Evolutionary conservation across 2,797 vertebrate species (phyloP).

Genomic region (Catostomus latipinnis): DNA sequence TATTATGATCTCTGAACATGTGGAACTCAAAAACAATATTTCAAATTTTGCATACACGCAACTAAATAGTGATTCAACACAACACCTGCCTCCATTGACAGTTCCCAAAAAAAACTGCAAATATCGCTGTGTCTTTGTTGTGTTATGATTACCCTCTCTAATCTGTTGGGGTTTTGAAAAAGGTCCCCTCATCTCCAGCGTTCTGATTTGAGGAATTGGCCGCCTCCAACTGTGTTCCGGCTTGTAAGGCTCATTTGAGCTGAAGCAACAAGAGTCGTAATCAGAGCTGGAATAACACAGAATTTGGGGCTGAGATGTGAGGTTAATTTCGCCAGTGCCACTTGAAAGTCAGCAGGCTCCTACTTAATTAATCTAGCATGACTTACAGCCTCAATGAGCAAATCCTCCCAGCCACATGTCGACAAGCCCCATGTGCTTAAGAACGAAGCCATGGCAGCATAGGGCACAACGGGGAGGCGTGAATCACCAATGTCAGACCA

Average conservation of each 20-base stretch:
- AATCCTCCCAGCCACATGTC: slow-evolving; percentile 50
- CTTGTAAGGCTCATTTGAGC: background rate
- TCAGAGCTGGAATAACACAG: slow-evolving; percentile 53
- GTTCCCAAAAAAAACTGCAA: slow-evolving; percentile 44
- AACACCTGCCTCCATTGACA: slow-evolving; percentile 51
- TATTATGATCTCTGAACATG: slow-evolving; percentile 12
- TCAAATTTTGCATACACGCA: slow-evolving; percentile 22
- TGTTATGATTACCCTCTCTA: slow-evolving; percentile 57
- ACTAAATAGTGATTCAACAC: slow-evolving; percentile 33
- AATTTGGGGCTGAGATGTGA: slow-evolving; percentile 60
- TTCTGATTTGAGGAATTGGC: slow-evolving; percentile 52
- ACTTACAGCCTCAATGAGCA: slow-evolving; percentile 72
- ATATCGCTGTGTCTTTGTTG: slow-evolving; percentile 50
- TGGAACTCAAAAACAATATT: slow-evolving; percentile 22
- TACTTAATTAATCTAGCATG: slow-evolving; percentile 74
- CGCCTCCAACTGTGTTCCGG: slow-evolving; percentile 46
- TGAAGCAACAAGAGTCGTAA: slow-evolving; percentile 49
- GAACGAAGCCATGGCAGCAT: slow-evolving; percentile 14
- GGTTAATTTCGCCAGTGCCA: slow-evolving; percentile 74
- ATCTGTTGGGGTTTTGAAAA: slow-evolving; percentile 52
- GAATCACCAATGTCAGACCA: slow-evolving; percentile 29
- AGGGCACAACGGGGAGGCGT: slow-evolving; percentile 18
- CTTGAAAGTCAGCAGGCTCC: slow-evolving; percentile 83
- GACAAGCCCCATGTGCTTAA: slow-evolving; percentile 30
- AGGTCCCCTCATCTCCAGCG: slow-evolving; percentile 27